Base-by-base conservation (phyloP, 2,113 vertebrate species). In the Malurus melanocephalus region DNA sequence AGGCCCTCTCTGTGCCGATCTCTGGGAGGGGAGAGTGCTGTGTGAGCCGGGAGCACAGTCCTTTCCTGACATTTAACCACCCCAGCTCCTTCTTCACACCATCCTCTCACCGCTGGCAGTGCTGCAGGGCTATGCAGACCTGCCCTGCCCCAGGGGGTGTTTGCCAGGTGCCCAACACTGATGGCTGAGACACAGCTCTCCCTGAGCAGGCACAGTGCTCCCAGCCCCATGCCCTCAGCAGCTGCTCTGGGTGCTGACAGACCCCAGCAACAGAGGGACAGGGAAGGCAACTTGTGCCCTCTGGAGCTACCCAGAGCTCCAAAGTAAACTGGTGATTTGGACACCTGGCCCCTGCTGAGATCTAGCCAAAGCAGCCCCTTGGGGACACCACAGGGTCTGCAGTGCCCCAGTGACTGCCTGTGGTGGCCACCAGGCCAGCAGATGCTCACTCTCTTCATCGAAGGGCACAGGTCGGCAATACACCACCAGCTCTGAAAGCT, bases 391-490 rank as follows among this genome's bases (percentile, higher is more conserved):
- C 0, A 0, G 61, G 69, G 40, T 65, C 40, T 52, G 62, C 12
- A 38, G 48, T 1, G 3, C 64, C 74, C 30, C 0, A 0, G 35
- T 40, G 62, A 35, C 20, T 9, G 46, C 61, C 80, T 59, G n/a
- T 3, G 8, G 43, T 9, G 13, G 60, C 38, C 86, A 75, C 15
- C 38, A 68, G 60, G 61, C 42, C 2, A 3, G 49, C 23, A 88
- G 72, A 71, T 90, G 65, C 99, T 98, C 98, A 99, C 99, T 99
- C 62, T 99, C 99, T 98, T 99, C 99, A 87, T 99, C 99, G 2
- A 99, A 99, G 21, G 99, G 99, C 71, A 99, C 99, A 19, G 99
- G 99, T 43, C 99, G 97, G 90, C 99, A 99, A 94, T 99, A 99
- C 95, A 99, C 98, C 33, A 99, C 99, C 35, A 99, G 98, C 75